Conservation (phyloP, 2,797 vertebrate species). For the Zalophus californianus region DNA sequence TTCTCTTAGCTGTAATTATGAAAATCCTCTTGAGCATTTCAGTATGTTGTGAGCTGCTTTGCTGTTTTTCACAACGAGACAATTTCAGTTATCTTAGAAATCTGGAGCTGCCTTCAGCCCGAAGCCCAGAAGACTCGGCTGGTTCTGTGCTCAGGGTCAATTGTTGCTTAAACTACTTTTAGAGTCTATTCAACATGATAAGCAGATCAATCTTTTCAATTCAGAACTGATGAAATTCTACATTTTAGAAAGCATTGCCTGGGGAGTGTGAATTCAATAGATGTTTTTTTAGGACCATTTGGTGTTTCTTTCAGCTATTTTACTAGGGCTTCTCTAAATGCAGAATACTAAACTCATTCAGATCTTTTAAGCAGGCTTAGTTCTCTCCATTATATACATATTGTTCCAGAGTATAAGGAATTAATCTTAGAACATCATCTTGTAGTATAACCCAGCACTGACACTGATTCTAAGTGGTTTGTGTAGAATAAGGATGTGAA, state of each 20-base stretch:
- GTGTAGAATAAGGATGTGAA: constrained; percentile 30
- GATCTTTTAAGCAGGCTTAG: constrained; percentile 75
- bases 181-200: constrained; percentile 88
- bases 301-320: constrained; percentile 80
- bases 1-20: constrained; percentile 84
- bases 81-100: constrained; percentile 85
- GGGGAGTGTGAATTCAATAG: constrained; percentile 86
- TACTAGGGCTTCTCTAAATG: constrained; percentile 79
- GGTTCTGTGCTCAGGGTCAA: constrained; percentile 85
- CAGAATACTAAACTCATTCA: constrained; percentile 72
- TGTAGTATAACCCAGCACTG: background rate
- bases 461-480: constrained; percentile 20
- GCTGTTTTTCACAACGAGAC: constrained; percentile 80
- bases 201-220: constrained; percentile 90
- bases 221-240: constrained; percentile 88
- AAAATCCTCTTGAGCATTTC: constrained; percentile 83
- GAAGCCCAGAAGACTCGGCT: constrained; percentile 83
- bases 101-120: constrained; percentile 82
- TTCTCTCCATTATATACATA: constrained; percentile 31
- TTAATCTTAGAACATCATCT: constrained; percentile 57
- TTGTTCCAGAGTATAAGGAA: constrained; percentile 64
- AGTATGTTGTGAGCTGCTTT: constrained; percentile 70
- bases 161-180: constrained; percentile 89
- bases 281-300: constrained; percentile 85
- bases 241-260: constrained; percentile 87